These are phyloP conservation scores for Galemys pyrenaicus DNA, from an alignment of 2,113 vertebrate species.

Conservation along the genomic window DNA sequence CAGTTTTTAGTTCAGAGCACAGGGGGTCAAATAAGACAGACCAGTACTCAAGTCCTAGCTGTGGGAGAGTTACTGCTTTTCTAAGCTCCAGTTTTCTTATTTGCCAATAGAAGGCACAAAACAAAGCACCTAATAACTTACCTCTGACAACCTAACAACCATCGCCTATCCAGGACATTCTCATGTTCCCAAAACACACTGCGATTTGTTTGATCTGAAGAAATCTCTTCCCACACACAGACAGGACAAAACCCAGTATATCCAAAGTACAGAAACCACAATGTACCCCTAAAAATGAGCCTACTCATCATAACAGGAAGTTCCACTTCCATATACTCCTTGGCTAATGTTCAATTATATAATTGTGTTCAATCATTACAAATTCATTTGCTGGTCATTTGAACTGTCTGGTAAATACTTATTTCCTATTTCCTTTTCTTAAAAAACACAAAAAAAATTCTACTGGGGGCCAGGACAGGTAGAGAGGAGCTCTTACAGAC, in stretches of 20 bases:
- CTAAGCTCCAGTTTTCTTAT: slow-evolving; percentile 2
- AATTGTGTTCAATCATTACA: neutral
- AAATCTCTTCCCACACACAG: neutral
- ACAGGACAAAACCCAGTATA: neutral
- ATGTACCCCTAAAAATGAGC: neutral
- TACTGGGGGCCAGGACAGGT: neutral
- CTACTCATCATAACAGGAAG: neutral
- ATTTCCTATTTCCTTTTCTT: neutral
- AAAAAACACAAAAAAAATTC: neutral
- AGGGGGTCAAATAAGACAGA: neutral
- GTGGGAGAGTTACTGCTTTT: neutral
- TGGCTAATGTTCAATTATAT: neutral
- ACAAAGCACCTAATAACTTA: neutral
- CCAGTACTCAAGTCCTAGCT: neutral
- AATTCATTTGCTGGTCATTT: slow-evolving; percentile 4
- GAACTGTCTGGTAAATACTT: neutral
- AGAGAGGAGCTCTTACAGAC: neutral
- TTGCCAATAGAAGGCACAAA: slow-evolving; percentile 35
- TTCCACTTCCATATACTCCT: neutral
- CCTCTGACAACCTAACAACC: neutral
- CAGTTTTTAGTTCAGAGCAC: neutral
- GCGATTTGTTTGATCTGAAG: neutral
- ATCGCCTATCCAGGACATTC: neutral
- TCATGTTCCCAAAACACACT: neutral
- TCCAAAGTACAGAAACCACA: neutral